A percentile compares a stretch with the other conserved stretches of the same genome.
Evolutionary conservation across 1,140 invertebrate genomes (phyloP).

Genomic region (Thalassaphorura encarpata): DNA sequence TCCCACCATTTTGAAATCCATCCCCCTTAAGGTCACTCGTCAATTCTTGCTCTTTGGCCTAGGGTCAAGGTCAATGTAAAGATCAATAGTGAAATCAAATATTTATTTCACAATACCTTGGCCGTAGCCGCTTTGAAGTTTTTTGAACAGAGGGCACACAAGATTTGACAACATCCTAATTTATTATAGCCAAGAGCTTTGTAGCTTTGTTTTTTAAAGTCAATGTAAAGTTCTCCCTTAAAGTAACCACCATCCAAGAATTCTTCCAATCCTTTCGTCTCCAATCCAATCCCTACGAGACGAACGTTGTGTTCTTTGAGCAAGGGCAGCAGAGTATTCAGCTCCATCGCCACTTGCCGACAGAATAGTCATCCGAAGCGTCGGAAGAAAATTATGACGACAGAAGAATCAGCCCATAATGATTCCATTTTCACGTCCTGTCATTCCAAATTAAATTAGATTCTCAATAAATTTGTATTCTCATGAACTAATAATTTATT

Average conservation of each 20-base stretch:
- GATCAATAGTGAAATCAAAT: no score
- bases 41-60: constrained; percentile 35
- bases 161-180: constrained; percentile 45
- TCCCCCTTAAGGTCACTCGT: constrained; percentile 53
- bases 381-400: constrained; percentile 51
- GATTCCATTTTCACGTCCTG: constrained; percentile 36
- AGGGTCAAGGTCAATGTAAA: no score
- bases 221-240: constrained; percentile 52
- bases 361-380: constrained; percentile 58
- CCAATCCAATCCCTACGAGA: constrained; percentile 51
- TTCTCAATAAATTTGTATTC: no score
- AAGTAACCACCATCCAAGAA: constrained; percentile 53
- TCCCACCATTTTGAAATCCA: constrained; percentile 54
- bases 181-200: constrained; percentile 50
- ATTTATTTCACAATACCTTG: no score
- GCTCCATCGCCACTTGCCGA: constrained; percentile 50
- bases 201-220: constrained; percentile 48
- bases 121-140: constrained; percentile 46
- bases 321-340: constrained; percentile 48
- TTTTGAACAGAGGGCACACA: constrained; percentile 47
- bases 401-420: constrained; percentile 40
- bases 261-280: constrained; percentile 51
- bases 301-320: constrained; percentile 49
- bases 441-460: neutral
- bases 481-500: no score